phyloP scores from a whole-genome alignment of 1,140 invertebrate species.

The Triops longicaudatus region DNA sequence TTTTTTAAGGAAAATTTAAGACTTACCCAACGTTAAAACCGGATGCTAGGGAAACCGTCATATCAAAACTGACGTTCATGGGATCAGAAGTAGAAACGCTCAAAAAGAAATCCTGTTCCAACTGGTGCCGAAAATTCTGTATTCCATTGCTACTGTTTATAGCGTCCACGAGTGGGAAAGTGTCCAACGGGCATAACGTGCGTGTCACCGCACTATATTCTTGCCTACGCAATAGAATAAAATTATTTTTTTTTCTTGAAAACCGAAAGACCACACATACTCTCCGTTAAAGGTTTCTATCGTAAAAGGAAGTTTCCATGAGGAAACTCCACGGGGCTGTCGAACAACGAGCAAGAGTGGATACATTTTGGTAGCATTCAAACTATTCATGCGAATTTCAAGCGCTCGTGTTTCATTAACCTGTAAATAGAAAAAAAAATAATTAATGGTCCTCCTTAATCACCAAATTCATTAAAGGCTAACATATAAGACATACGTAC shows the following conservation, averaged over 20 bases:
- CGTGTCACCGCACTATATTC: constrained; percentile 50
- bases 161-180: constrained; percentile 37
- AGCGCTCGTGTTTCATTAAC: constrained; percentile 41
- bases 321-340: constrained; percentile 55
- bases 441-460: background rate
- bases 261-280: constrained; percentile 35
- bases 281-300: constrained; percentile 43
- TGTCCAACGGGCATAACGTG: constrained; percentile 55
- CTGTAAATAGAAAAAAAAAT: background rate
- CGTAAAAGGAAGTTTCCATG: constrained; percentile 57
- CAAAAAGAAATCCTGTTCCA: constrained; percentile 44
- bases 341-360: constrained; percentile 56
- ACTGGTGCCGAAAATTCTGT: constrained; percentile 14
- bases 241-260: constrained; percentile 19
- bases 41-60: constrained; percentile 45
- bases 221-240: constrained; percentile 35
- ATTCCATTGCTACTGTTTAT: constrained; percentile 21
- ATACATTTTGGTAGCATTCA: constrained; percentile 43
- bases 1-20: background rate
- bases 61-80: constrained; percentile 43
- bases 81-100: constrained; percentile 51
- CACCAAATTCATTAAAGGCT: background rate
- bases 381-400: constrained; percentile 44
- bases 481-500: background rate
- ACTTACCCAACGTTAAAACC: constrained; percentile 49